Conservation (phyloP, 2,113 vertebrate genomes). For the Pterocles burchelli region DNA sequence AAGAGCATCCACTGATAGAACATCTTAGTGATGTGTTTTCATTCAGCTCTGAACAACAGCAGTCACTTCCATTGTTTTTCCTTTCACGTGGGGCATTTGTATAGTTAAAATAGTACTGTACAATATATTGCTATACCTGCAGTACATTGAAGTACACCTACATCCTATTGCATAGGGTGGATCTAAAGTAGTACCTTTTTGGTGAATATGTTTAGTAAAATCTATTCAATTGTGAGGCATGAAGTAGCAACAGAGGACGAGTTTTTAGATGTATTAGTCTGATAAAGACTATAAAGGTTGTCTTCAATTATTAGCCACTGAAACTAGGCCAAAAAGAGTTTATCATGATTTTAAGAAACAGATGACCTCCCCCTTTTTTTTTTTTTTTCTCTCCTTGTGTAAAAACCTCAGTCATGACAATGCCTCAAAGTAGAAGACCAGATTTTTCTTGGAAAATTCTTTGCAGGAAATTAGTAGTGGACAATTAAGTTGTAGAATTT, state of each 20-base stretch:
- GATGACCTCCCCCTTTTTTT: not conserved
- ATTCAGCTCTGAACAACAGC: not conserved
- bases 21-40: not conserved
- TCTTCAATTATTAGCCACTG: not conserved
- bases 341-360: not conserved
- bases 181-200: not conserved
- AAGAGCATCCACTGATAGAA: not conserved
- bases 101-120: not conserved
- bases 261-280: not conserved
- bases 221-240: not conserved
- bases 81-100: not conserved
- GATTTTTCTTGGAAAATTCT: not conserved
- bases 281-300: not conserved
- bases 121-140: not conserved
- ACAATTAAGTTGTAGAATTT: not conserved
- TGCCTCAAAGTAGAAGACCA: not conserved
- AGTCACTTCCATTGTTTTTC: not conserved
- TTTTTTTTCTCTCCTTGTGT: rapidly evolving
- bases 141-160: not conserved
- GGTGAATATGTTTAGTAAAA: not conserved
- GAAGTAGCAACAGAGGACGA: not conserved
- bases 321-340: not conserved
- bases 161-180: not conserved
- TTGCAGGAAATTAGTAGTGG: not conserved
- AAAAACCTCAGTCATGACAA: not conserved